These are phyloP conservation scores for Drosophila ananassae DNA, from an alignment of 1,140 invertebrate species.

Conservation along the genomic window DNA sequence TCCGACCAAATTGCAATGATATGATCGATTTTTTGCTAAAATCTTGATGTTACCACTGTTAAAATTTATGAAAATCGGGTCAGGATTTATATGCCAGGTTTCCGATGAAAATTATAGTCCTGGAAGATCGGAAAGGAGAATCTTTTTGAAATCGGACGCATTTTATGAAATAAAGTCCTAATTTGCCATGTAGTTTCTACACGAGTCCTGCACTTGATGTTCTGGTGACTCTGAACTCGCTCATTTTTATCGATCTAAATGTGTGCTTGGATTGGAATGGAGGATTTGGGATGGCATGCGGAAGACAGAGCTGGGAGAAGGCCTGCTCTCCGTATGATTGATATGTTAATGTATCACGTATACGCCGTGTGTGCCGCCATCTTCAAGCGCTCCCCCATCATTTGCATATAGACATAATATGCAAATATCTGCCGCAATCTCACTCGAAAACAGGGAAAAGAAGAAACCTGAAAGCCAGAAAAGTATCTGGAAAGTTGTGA, in stretches of 20 bases:
- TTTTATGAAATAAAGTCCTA: too few relatives aligned
- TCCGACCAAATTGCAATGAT: too few relatives aligned
- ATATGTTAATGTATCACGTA: constrained; percentile 74
- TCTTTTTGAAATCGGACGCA: too few relatives aligned
- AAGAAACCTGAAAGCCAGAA: constrained; percentile 19
- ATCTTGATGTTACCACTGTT: too few relatives aligned
- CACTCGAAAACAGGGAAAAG: constrained; percentile 17
- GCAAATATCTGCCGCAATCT: constrained; percentile 74
- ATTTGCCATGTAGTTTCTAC: too few relatives aligned
- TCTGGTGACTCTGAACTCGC: constrained; percentile 9
- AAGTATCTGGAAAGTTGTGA: constrained; percentile 77
- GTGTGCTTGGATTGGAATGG: background rate
- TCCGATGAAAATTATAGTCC: too few relatives aligned
- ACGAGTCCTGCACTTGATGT: too few relatives aligned
- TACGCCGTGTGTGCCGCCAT: constrained; percentile 60
- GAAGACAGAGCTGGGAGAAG: constrained; percentile 1
- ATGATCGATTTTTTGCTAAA: too few relatives aligned
- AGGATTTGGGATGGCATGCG: background rate
- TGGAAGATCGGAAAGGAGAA: too few relatives aligned
- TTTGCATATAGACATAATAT: constrained; percentile 82
- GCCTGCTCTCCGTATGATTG: constrained; percentile 62
- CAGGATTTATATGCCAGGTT: too few relatives aligned
- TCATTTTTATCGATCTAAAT: constrained; percentile 28
- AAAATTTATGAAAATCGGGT: too few relatives aligned
- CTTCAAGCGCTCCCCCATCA: constrained; percentile 43